Conservation (phyloP, 2,797 vertebrate species). For the Enteromius treurensis region DNA sequence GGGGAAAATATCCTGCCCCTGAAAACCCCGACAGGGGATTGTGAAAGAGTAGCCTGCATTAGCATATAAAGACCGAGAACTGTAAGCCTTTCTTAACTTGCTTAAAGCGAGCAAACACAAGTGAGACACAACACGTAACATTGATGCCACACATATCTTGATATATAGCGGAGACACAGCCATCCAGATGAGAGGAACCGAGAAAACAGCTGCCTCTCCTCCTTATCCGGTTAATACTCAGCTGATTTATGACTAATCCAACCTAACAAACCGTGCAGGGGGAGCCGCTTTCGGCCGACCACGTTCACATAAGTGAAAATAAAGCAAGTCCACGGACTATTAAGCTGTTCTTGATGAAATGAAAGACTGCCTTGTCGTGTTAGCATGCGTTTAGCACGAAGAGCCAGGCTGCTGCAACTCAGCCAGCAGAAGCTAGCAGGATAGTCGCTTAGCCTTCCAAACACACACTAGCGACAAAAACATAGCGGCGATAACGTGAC, state of each 20-base stretch:
- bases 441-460: conserved; percentile 28
- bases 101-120: background rate
- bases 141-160: background rate
- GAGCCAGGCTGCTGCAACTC: conserved; percentile 34
- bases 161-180: background rate
- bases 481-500: background rate
- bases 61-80: background rate
- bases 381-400: conserved; percentile 47
- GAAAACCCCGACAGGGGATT: background rate
- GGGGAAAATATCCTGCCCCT: background rate
- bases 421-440: conserved; percentile 45
- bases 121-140: background rate
- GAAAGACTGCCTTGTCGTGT: background rate
- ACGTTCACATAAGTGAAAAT: background rate
- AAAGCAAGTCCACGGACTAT: background rate
- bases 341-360: background rate
- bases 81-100: conserved; percentile 2
- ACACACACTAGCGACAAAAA: background rate
- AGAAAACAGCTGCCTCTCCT: conserved; percentile 44
- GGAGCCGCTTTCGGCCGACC: background rate
- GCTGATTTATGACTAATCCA: conserved; percentile 50
- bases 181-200: conserved; percentile 37
- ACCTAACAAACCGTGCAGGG: conserved; percentile 16
- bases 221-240: conserved; percentile 46
- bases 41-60: conserved; percentile 1